Conservation (phyloP, 2,797 vertebrate species). For the Pelodytes ibericus region DNA sequence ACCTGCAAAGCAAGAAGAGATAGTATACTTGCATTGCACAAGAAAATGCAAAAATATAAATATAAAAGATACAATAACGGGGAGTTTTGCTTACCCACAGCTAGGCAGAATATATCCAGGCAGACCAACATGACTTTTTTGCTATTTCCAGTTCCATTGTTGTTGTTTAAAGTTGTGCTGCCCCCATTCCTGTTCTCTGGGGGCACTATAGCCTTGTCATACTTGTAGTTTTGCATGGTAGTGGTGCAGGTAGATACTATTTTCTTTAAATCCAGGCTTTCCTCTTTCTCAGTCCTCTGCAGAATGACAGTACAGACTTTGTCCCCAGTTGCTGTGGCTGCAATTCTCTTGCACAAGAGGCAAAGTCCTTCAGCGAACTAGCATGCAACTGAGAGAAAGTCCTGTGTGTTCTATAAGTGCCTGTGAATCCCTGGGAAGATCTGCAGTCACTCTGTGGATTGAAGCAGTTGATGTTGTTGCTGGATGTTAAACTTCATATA, state of each 20-base stretch:
- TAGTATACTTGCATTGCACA: neutral
- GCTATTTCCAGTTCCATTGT: conserved; percentile 80
- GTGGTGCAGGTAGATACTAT: conserved; percentile 57
- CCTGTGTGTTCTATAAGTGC: neutral
- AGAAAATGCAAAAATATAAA: no score
- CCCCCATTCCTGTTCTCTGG: conserved; percentile 93
- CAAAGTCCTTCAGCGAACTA: conserved; percentile 25
- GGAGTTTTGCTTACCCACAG: conserved; percentile 84
- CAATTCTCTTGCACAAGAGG: neutral
- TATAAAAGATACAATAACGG: neutral
- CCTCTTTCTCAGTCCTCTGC: conserved; percentile 46
- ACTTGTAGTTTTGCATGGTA: conserved; percentile 93
- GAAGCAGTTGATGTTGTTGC: neutral
- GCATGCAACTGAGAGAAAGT: neutral
- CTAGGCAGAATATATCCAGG: conserved; percentile 91
- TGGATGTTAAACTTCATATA: no score
- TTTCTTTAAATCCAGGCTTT: conserved; percentile 53
- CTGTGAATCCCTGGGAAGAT: conserved; percentile 46
- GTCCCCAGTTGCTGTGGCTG: conserved; percentile 1
- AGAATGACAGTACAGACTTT: conserved; percentile 12
- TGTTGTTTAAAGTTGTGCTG: conserved; percentile 87
- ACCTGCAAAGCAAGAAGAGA: neutral
- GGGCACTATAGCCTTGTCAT: conserved; percentile 95
- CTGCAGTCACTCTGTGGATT: conserved; percentile 5
- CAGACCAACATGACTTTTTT: conserved; percentile 88